A percentile compares a stretch with the other conserved stretches of the same genome.
Conservation (phyloP, 1,140 invertebrate genomes). For the Pogonomyrmex californicus region DNA sequence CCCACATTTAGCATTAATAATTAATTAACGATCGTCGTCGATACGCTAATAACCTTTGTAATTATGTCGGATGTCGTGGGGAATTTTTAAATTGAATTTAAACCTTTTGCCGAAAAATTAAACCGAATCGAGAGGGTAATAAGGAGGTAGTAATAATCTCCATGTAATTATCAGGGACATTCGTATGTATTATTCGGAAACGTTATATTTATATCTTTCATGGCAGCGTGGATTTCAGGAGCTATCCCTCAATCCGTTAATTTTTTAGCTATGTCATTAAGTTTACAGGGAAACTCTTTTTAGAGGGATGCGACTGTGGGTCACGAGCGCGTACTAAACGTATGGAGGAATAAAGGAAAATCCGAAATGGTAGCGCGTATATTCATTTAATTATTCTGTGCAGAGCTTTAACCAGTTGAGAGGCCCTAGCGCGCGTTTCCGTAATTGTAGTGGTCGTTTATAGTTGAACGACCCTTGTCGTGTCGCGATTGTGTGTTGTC, state of each 20-base stretch:
- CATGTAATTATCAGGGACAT: conserved; percentile 11
- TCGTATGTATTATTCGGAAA: not conserved
- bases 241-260: conserved; percentile 13
- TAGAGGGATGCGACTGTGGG: not conserved
- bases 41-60: not conserved
- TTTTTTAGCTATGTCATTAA: conserved; percentile 31
- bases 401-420: conserved; percentile 71
- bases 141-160: not conserved
- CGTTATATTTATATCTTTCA: not conserved
- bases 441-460: conserved; percentile 85
- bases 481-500: conserved; percentile 79
- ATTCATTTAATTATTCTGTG: conserved; percentile 79
- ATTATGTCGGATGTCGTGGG: not conserved
- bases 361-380: conserved; percentile 70
- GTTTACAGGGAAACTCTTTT: conserved; percentile 43
- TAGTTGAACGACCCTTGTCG: conserved; percentile 83
- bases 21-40: not conserved
- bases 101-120: not conserved
- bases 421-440: conserved; percentile 62
- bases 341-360: conserved; percentile 64
- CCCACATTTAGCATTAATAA: not conserved
- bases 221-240: not conserved
- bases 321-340: not conserved
- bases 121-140: not conserved
- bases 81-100: too few relatives aligned